Evolutionary conservation across 2,797 vertebrate genomes (phyloP).

Genomic region (Cossypha dichroa): DNA sequence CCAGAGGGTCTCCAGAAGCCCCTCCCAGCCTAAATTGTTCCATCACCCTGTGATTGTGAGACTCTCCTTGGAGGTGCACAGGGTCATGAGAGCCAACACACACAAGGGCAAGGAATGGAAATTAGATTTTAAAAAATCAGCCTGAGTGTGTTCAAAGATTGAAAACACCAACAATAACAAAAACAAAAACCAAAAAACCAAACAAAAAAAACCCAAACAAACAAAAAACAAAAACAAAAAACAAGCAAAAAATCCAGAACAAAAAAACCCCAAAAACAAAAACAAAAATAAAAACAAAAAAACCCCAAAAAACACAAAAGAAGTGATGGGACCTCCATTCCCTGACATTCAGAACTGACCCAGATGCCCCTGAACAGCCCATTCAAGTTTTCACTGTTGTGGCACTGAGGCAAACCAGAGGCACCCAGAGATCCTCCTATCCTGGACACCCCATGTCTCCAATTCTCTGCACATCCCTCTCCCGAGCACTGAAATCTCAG

Average conservation of each 20-base stretch:
- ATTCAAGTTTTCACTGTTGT: not conserved
- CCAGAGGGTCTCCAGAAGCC: not conserved
- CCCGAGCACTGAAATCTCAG: not conserved
- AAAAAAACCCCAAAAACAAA: not conserved
- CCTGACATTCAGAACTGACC: not conserved
- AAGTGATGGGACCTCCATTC: not conserved
- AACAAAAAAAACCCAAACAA: too few relatives aligned
- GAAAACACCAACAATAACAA: too few relatives aligned
- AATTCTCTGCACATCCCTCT: not conserved
- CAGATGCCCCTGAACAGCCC: not conserved
- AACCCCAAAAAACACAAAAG: too few relatives aligned
- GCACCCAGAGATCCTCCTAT: not conserved
- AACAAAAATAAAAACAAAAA: too few relatives aligned
- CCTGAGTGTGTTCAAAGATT: not conserved
- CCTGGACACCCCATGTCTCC: not conserved
- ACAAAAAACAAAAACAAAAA: too few relatives aligned
- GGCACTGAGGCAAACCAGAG: not conserved
- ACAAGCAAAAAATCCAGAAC: too few relatives aligned
- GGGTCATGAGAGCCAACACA: not conserved
- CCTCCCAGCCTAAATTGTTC: not conserved
- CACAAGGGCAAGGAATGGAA: not conserved
- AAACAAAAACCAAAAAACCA: too few relatives aligned
- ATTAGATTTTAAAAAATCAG: not conserved
- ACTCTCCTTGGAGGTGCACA: not conserved
- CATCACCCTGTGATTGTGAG: not conserved